These are phyloP conservation scores for Brevimyrus niger DNA, from an alignment of 2,113 vertebrate genomes.

Conservation along the genomic window DNA sequence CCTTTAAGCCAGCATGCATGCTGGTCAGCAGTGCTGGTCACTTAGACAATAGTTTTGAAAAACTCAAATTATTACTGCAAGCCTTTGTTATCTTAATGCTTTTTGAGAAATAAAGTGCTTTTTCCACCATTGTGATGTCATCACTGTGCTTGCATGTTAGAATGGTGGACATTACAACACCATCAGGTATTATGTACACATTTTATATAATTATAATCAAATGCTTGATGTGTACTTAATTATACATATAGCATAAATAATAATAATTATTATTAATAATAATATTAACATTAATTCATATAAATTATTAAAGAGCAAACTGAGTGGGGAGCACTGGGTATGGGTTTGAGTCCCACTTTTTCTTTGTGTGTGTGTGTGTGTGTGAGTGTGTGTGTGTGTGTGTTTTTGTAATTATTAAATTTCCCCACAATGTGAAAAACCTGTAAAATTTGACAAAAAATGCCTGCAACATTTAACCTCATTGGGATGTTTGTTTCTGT, in stretches of 20 bases:
- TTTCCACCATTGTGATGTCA: constrained; percentile 19
- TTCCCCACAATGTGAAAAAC: not conserved
- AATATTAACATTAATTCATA: not conserved
- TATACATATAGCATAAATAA: not conserved
- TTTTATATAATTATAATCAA: not conserved
- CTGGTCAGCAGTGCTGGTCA: constrained; percentile 42
- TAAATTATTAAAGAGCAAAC: not conserved
- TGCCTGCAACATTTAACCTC: not conserved
- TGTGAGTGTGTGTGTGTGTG: no score
- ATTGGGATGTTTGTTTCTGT: not conserved
- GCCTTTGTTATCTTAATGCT: constrained; percentile 16
- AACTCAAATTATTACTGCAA: not conserved
- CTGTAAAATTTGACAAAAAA: no score
- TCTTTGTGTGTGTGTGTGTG: not conserved
- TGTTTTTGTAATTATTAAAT: not conserved
- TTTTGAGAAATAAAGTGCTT: constrained; percentile 19
- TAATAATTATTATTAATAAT: not conserved
- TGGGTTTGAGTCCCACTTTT: not conserved
- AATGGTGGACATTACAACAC: not conserved
- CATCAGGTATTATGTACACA: not conserved
- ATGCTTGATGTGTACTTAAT: not conserved
- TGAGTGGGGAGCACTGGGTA: not conserved
- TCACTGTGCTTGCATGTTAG: not conserved
- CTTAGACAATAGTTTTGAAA: constrained; percentile 7
- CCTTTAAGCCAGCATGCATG: constrained; percentile 34